A percentile compares a stretch with the other conserved stretches of the same genome.
Evolutionary conservation across 2,113 vertebrate species (phyloP).

Genomic region (Sitta europaea): DNA sequence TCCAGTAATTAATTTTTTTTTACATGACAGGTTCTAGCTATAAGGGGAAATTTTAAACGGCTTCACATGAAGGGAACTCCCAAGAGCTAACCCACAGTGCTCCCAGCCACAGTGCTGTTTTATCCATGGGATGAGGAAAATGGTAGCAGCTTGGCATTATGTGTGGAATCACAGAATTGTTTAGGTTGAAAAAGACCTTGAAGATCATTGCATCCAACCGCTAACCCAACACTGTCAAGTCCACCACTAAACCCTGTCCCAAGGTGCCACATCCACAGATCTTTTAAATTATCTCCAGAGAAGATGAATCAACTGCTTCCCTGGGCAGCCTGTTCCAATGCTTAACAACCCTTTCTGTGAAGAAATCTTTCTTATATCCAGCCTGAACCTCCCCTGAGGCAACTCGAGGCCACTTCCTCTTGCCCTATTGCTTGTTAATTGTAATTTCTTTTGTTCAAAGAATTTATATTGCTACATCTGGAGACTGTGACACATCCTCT

Average conservation of each 20-base stretch:
- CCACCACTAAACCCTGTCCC: not conserved
- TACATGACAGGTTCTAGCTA: not conserved
- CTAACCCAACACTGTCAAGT: not conserved
- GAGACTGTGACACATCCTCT: not conserved
- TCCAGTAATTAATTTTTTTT: not conserved
- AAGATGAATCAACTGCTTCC: not conserved
- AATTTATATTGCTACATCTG: not conserved
- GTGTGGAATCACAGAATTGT: not conserved
- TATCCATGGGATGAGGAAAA: not conserved
- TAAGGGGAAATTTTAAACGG: not conserved
- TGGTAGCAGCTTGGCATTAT: not conserved
- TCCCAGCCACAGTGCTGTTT: not conserved
- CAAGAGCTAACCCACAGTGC: not conserved
- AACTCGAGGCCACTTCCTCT: not conserved
- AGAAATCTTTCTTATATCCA: not conserved
- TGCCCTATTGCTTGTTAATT: not conserved
- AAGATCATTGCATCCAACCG: accelerated
- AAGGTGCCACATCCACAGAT: not conserved
- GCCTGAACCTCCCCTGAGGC: not conserved
- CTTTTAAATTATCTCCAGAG: not conserved
- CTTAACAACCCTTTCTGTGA: not conserved
- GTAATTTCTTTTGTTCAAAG: not conserved
- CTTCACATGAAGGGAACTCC: not conserved
- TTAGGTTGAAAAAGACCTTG: not conserved
- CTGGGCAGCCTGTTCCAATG: not conserved